Base-by-base conservation (phyloP, 2,113 vertebrate species). In the Lepisosteus osseus region DNA sequence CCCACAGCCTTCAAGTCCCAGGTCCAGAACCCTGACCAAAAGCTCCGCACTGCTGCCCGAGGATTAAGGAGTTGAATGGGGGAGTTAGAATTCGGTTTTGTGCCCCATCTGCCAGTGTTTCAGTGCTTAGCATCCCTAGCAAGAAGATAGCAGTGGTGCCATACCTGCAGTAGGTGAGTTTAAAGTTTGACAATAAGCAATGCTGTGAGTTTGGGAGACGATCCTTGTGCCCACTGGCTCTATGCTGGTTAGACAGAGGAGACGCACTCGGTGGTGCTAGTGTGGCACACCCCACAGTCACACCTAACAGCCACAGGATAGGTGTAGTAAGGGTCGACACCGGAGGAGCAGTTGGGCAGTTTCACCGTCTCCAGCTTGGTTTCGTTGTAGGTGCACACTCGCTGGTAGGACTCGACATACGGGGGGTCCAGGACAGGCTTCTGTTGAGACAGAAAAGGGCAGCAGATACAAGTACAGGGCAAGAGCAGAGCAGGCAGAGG, bases 371-470 rank as follows among this genome's bases (percentile, higher is more conserved):
- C 82, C 74, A 92, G 79, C 40, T 86, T 95, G 8, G 90, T 96
- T 86, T 94, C 84, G 0, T 96, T 97, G 89, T 98, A 97, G 73
- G 94, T 98, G 71, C 97, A 98, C 51, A 97, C 93, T 0, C 89
- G 87, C 79, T 98, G 96, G 77, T 94, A 75, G 11, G 94, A 93
- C 83, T 96, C 93, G 0, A 98, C 88, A 85, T 90, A 97, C 0
- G 96, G 97, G 0, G 94, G 92, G 56, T 96, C 92, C 83, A 97
- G 82, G 51, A 96, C 79, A 0, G 95, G 97, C 70, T 91, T 99
- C 96, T 98, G 86, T 1, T 11, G 8, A 69, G 42, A 61, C 55
- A 42, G 29, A 29, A 29, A 29, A 29, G 29, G 29, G 29, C 29
- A 29, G 29, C 29, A 29, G 29, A 1, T 29, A 29, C 29, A 29